Conservation (phyloP, 1,140 invertebrate genomes). For the Potamilus streckersoni region DNA sequence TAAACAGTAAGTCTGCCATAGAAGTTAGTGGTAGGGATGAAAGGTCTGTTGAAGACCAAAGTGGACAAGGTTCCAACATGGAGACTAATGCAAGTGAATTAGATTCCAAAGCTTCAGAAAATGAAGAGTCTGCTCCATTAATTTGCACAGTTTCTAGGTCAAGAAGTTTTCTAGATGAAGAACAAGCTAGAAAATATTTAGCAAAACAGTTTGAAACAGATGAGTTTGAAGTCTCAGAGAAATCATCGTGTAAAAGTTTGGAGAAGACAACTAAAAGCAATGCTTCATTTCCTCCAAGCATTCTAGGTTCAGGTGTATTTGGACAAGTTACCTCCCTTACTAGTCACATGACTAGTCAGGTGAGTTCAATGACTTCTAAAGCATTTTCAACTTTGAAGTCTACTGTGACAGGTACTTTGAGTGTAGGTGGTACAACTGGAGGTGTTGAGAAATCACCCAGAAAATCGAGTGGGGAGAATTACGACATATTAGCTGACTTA, state of each 20-base stretch:
- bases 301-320: constrained; percentile 10
- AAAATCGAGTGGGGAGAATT: no score
- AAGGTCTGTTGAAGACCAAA: no score
- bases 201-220: constrained; percentile 57
- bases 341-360: constrained; percentile 22
- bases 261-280: neutral
- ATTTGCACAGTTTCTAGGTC: constrained; percentile 16
- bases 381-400: constrained; percentile 22
- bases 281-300: constrained; percentile 1
- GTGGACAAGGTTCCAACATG: no score
- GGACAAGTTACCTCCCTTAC: constrained; percentile 73
- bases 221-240: constrained; percentile 5
- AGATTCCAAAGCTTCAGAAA: constrained; percentile 4
- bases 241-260: neutral
- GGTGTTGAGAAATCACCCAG: no score
- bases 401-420: no score
- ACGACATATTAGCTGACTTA: no score
- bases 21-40: no score
- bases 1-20: no score
- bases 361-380: constrained; percentile 52
- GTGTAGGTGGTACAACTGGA: no score
- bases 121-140: neutral
- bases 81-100: neutral
- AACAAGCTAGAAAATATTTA: constrained; percentile 56
- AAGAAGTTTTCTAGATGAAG: constrained; percentile 49